Evolutionary conservation across 2,888 invertebrate species (phyloP).

Genomic region (Eupithecia centaureata): DNA sequence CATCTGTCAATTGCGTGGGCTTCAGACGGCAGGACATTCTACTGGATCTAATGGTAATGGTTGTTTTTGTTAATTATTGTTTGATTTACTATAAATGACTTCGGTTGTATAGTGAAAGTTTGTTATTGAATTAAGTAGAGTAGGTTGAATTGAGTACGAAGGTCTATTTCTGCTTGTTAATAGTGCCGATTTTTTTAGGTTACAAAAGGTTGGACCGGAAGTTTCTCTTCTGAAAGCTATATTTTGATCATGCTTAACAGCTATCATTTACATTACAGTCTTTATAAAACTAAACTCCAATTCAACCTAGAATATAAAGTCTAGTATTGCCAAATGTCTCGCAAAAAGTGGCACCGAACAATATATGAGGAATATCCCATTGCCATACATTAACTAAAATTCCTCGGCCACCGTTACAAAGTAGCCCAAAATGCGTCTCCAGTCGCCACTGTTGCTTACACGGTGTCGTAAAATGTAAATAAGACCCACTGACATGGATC

Average conservation of each 20-base stretch:
- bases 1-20: slow-evolving; percentile 60
- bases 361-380: neutral
- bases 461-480: slow-evolving; percentile 54
- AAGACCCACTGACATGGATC: slow-evolving; percentile 62
- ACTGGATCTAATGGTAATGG: slow-evolving; percentile 41
- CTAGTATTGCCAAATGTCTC: neutral
- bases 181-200: neutral
- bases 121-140: slow-evolving; percentile 24
- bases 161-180: neutral
- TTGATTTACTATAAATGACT: slow-evolving; percentile 41
- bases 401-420: slow-evolving; percentile 24
- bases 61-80: slow-evolving; percentile 25
- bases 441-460: slow-evolving; percentile 48
- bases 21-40: slow-evolving; percentile 49
- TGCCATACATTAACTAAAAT: slow-evolving; percentile 12
- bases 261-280: too few species aligned
- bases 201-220: neutral
- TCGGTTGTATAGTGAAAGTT: slow-evolving; percentile 32
- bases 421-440: slow-evolving; percentile 32
- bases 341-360: neutral
- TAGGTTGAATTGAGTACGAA: slow-evolving; percentile 9
- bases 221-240: neutral
- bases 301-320: neutral
- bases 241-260: neutral
- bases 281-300: neutral